These are phyloP conservation scores for Drosophila sordidula DNA, from an alignment of 2,888 invertebrate genomes.

Conservation along the genomic window DNA sequence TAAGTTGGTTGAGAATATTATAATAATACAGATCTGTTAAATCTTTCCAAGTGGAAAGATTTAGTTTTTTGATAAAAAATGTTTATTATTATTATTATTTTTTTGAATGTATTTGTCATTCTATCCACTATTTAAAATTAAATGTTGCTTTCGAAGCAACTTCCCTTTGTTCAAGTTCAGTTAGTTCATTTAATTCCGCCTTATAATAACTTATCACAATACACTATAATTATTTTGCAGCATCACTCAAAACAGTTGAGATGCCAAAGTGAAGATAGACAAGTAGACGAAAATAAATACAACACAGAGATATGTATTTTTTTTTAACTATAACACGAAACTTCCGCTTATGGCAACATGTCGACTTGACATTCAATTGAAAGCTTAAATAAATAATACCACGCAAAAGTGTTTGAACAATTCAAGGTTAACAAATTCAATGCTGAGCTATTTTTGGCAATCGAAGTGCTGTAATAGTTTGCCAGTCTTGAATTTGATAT, in stretches of 20 bases:
- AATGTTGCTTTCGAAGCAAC: background rate
- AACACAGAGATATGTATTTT: background rate
- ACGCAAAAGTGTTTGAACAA: constrained; percentile 44
- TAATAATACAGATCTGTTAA: too few relatives aligned
- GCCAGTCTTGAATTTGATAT: constrained; percentile 3
- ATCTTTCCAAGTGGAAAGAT: too few relatives aligned
- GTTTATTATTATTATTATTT: background rate
- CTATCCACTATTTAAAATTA: background rate
- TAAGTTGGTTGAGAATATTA: too few relatives aligned
- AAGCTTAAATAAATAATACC: constrained; percentile 33
- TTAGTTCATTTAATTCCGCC: constrained; percentile 14
- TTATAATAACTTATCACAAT: constrained; percentile 10
- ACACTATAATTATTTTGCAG: constrained; percentile 7
- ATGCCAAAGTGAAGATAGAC: constrained; percentile 1
- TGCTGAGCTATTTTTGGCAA: constrained; percentile 46
- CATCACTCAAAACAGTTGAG: background rate
- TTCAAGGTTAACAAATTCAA: constrained; percentile 44
- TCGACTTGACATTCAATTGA: constrained; percentile 45
- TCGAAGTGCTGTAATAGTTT: constrained; percentile 21
- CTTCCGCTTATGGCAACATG: constrained; percentile 41
- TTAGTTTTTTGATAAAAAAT: background rate
- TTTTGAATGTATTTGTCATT: background rate
- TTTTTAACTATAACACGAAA: constrained; percentile 1
- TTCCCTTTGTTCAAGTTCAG: background rate
- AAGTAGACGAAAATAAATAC: background rate